Evolutionary conservation across 2,113 vertebrate species (phyloP), one percentile per base, ranked within the genome.

Genomic region (Lasiurus borealis): DNA sequence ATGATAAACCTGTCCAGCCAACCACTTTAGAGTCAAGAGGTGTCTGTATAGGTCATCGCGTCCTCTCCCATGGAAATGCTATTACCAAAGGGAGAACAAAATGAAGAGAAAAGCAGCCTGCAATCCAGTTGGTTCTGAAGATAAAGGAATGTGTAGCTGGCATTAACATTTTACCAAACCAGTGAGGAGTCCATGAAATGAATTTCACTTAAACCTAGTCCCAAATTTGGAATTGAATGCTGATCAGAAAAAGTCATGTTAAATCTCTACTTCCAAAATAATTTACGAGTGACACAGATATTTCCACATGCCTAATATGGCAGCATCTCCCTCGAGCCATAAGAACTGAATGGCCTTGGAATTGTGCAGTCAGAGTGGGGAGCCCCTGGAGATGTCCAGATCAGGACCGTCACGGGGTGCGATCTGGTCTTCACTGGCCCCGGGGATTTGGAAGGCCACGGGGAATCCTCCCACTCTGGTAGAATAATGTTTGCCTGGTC

Each of bases 201-300:
- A 76, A 94, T 92, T 92, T 95, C 14, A 90, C 62, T 57, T 85
- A 95, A 95, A 78, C 50, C 50, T 59, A 96, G 64, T 48, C 95
- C 95, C 94, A 96, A 96, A 97, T 97, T 97, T 97, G 94, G 92
- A 97, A 94, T 88, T 88, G 85, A 97, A 97, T 97, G 75, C 44
- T 95, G 83, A 95, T 95, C 64, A 1, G 76, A 80, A 97, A 92
- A 97, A 83, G 72, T 92, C 80, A 86, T 83, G 21, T 91, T 94
- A 94, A 96, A 95, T 95, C 27, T 80, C 48, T 88, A 54, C 71
- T 95, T 95, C 69, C 90, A 94, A 88, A 96, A 97, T 95, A 93
- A 97, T 97, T 97, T 91, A 34, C 77, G 85, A 88, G 82, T 95
- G 88, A 95, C 13, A 44, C 85, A 93, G 69, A 90, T 68, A 92